Base-by-base conservation (phyloP, 2,888 invertebrate genomes). In the Acleris emargana region DNA sequence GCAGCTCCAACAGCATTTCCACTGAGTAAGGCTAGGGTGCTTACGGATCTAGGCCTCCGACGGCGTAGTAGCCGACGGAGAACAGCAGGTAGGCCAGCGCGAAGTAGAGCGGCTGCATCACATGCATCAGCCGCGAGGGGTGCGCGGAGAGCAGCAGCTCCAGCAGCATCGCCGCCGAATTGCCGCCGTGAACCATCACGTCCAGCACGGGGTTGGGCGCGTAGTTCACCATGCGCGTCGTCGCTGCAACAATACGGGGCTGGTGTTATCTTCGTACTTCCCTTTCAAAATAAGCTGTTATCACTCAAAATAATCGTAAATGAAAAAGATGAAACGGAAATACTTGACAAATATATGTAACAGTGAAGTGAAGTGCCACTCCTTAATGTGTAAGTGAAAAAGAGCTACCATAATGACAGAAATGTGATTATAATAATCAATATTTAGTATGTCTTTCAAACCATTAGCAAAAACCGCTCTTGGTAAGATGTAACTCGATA, bases 21-120 rank as follows among this genome's bases (percentile, higher is more conserved):
- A 16, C 17, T 6, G n/a, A 45, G 45, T 45, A n/a, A n/a, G n/a
- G n/a, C n/a, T n/a, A 45, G 17, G 45, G 5, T 47, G 89, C 94
- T 90, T 77, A 94, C 93, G 95, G 95, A 82, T 96, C 95, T 18
- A 94, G 93, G 66, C 97, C 97, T 52, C 96, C 97, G 52, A 94
- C 94, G 67, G 93, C 82, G 82, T 94, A 96, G 82, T 97, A 97
- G 57, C 95, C 88, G 52, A 95, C 86, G 20, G 94, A 95, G 82
- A 97, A 97, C 54, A 95, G 79, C 64, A 95, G 91, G 83, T 97
- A 97, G 16, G 93, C 87, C 18, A 94, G 80, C 11, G 95, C 95
- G 84, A 97, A 95, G 70, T 94, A 90, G 25, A 95, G 88, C n/a
- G 95, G 95, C 90, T 96, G 96, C 93, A 95, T 94, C 75, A 94